These are phyloP conservation scores for Eudemis profundana DNA, from an alignment of 2,888 invertebrate genomes.

Conservation along the genomic window DNA sequence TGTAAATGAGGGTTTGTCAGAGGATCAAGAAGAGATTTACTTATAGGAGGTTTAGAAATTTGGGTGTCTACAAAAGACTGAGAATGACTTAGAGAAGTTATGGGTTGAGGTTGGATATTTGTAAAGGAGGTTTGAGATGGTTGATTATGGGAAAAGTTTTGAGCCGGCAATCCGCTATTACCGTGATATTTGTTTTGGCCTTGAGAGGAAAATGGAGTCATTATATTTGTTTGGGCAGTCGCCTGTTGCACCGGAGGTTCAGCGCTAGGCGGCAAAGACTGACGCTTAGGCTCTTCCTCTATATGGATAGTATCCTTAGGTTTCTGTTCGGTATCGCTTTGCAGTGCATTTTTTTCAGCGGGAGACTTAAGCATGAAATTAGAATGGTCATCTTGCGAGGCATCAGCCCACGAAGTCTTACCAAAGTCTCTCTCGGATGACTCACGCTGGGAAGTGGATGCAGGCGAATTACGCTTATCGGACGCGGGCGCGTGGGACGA, in stretches of 20 bases:
- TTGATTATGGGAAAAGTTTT: slow-evolving; percentile 58
- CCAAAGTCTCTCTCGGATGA: slow-evolving; percentile 77
- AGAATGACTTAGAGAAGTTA: slow-evolving; percentile 52
- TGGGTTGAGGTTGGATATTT: slow-evolving; percentile 57
- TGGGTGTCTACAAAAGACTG: slow-evolving; percentile 57
- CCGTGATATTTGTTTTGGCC: slow-evolving; percentile 57
- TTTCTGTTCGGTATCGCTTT: slow-evolving; percentile 59
- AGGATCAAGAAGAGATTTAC: slow-evolving; percentile 54
- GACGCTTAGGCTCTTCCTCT: slow-evolving; percentile 57
- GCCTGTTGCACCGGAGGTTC: slow-evolving; percentile 47
- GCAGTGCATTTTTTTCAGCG: slow-evolving; percentile 58
- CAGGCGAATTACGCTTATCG: slow-evolving; percentile 80
- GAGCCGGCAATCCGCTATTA: slow-evolving; percentile 50
- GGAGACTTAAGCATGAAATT: slow-evolving; percentile 50
- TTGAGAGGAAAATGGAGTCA: slow-evolving; percentile 54
- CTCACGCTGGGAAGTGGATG: slow-evolving; percentile 76
- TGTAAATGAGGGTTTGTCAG: slow-evolving; percentile 58
- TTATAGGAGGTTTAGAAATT: slow-evolving; percentile 51
- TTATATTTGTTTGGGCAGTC: slow-evolving; percentile 45
- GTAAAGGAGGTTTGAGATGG: slow-evolving; percentile 57
- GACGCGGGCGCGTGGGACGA: slow-evolving; percentile 69
- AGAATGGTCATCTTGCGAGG: slow-evolving; percentile 71
- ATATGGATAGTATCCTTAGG: slow-evolving; percentile 54
- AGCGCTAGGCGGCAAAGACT: slow-evolving; percentile 49
- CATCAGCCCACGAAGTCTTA: slow-evolving; percentile 81